phyloP scores from a whole-genome alignment of 2,797 vertebrate species.

The Catharus ustulatus region DNA sequence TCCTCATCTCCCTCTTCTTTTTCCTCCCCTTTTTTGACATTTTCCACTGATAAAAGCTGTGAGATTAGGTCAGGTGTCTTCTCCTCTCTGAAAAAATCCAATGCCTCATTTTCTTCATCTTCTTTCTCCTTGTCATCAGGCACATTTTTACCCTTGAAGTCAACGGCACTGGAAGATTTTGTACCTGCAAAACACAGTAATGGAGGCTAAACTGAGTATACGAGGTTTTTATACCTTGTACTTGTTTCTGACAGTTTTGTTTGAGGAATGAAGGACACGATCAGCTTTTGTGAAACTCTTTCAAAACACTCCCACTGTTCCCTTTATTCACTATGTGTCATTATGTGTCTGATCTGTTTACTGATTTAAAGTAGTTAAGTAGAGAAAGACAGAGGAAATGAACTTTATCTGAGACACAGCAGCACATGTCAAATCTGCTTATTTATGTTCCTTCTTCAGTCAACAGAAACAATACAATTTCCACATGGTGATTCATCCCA shows the following conservation, averaged over 20 bases:
- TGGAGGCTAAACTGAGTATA: background rate
- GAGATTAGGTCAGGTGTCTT: conserved; percentile 21
- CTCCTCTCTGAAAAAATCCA: conserved; percentile 83
- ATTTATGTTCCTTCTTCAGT: conserved; percentile 1
- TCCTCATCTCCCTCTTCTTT: conserved; percentile 62
- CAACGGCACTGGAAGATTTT: conserved; percentile 55
- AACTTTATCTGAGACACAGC: conserved; percentile 14
- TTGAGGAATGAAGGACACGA: background rate
- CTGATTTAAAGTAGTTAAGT: background rate
- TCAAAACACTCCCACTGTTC: background rate
- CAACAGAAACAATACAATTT: background rate
- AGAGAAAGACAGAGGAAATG: background rate
- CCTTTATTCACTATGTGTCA: background rate
- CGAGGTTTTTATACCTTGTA: background rate
- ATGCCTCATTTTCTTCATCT: conserved; percentile 62
- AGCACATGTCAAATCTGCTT: background rate
- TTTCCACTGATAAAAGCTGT: background rate
- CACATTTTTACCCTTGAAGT: conserved; percentile 66
- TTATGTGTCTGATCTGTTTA: background rate
- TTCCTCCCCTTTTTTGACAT: background rate
- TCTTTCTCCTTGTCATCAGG: conserved; percentile 59
- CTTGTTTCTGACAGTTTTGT: background rate
- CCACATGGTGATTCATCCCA: background rate
- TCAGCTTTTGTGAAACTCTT: background rate
- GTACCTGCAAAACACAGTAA: conserved; percentile 73